A percentile compares a stretch with the other conserved stretches of the same genome.
phyloP scores from a whole-genome alignment of 2,113 vertebrate genomes.

The Laterallus jamaicensis region DNA sequence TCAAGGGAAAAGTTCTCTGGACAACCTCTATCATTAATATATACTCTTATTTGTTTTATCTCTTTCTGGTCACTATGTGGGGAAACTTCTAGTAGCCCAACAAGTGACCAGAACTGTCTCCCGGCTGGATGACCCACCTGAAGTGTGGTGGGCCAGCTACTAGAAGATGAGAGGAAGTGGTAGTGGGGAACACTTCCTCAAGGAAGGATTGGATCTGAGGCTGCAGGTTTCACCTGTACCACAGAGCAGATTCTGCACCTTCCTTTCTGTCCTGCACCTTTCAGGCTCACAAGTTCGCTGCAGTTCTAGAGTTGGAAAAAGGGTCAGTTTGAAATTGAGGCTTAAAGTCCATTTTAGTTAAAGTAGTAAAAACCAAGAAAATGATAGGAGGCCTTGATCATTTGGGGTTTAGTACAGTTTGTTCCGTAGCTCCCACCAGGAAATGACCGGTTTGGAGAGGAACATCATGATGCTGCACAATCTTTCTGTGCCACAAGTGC shows the following conservation, averaged over 20 bases:
- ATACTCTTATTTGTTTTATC: background rate
- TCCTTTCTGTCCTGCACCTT: background rate
- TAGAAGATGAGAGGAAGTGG: background rate
- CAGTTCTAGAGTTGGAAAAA: background rate
- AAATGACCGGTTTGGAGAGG: background rate
- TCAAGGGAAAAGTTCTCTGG: background rate
- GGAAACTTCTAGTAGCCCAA: background rate
- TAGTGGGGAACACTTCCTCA: background rate
- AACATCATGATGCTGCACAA: background rate
- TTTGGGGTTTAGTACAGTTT: background rate
- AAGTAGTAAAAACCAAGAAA: background rate
- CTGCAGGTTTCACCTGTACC: background rate
- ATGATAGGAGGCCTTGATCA: accelerated
- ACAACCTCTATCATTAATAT: background rate
- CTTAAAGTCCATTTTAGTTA: background rate
- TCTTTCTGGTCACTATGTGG: background rate
- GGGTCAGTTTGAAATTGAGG: background rate
- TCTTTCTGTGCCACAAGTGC: background rate
- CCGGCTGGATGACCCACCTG: background rate
- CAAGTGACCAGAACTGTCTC: background rate
- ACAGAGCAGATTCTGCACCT: background rate
- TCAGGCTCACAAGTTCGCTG: background rate
- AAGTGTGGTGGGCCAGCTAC: background rate
- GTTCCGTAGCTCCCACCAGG: background rate
- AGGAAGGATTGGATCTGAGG: background rate